phyloP scores from a whole-genome alignment of 1,140 invertebrate species.

The Pogonus chalceus region DNA sequence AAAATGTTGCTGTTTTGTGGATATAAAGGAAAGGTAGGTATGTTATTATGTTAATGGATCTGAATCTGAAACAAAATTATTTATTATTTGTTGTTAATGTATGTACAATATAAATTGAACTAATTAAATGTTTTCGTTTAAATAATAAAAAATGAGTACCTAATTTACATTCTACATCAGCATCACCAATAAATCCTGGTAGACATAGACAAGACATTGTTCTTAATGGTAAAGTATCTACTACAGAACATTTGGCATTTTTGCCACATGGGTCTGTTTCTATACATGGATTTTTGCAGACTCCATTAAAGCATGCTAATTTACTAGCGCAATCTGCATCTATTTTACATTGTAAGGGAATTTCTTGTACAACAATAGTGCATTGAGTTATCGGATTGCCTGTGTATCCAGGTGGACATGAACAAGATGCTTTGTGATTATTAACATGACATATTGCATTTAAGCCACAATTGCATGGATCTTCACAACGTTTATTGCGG shows the following conservation, averaged over 20 bases:
- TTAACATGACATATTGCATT: constrained; percentile 65
- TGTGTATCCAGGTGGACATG: constrained; percentile 69
- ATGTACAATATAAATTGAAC: too few relatives aligned
- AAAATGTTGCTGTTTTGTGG: constrained; percentile 17
- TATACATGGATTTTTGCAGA: constrained; percentile 73
- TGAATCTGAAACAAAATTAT: not conserved
- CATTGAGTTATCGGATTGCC: constrained; percentile 67
- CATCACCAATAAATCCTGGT: constrained; percentile 70
- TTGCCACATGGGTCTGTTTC: constrained; percentile 69
- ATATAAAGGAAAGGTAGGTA: not conserved
- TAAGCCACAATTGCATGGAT: constrained; percentile 65
- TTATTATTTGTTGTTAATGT: constrained; percentile 25
- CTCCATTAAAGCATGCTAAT: constrained; percentile 68
- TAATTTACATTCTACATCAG: constrained; percentile 66
- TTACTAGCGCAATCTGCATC: constrained; percentile 78
- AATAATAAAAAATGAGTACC: constrained; percentile 41
- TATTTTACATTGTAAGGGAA: constrained; percentile 58
- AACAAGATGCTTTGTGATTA: constrained; percentile 65
- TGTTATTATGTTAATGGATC: not conserved
- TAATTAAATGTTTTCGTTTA: too few relatives aligned
- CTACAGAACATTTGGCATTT: constrained; percentile 68
- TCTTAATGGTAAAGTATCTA: constrained; percentile 73
- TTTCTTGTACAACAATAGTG: constrained; percentile 29
- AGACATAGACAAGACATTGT: constrained; percentile 81
- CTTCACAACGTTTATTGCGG: constrained; percentile 58